Evolutionary conservation across 2,113 vertebrate species (phyloP).

Genomic region (Recurvirostra avosetta): DNA sequence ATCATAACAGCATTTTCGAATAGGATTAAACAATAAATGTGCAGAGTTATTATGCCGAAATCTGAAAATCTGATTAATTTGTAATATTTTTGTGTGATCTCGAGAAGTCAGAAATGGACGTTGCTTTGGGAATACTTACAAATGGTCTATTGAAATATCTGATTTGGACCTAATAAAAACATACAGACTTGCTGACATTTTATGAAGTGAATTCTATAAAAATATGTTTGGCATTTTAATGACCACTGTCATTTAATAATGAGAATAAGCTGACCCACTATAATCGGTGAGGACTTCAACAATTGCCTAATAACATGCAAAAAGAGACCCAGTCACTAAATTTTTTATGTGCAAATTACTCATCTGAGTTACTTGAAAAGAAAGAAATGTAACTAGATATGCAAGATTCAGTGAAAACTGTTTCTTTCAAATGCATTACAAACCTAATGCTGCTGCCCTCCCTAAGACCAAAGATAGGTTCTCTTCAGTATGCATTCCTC

Average conservation of each 20-base stretch:
- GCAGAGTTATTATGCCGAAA: conserved; percentile 75
- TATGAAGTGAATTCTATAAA: conserved; percentile 74
- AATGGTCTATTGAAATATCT: conserved; percentile 74
- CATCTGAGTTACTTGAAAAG: background rate
- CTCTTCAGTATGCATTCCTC: background rate
- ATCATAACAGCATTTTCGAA: conserved; percentile 78
- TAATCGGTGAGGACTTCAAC: conserved; percentile 11
- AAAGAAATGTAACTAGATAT: background rate
- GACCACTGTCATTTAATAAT: conserved; percentile 66
- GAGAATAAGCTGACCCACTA: conserved; percentile 41
- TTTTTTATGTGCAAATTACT: conserved; percentile 51
- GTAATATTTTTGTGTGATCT: conserved; percentile 65
- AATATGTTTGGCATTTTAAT: conserved; percentile 73
- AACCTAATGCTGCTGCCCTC: background rate
- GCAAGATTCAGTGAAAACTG: background rate
- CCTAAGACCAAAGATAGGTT: background rate
- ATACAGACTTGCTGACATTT: conserved; percentile 75
- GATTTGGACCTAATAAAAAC: conserved; percentile 78
- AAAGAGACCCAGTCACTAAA: background rate
- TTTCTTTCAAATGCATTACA: background rate
- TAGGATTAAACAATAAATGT: conserved; percentile 76
- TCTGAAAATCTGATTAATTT: conserved; percentile 80
- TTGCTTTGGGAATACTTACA: conserved; percentile 75
- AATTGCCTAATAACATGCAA: conserved; percentile 15
- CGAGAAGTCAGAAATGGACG: conserved; percentile 63